A percentile compares a stretch with the other conserved stretches of the same genome.
These are phyloP conservation scores for Montifringilla adamsi DNA, from an alignment of 2,113 vertebrate species.

Conservation along the genomic window DNA sequence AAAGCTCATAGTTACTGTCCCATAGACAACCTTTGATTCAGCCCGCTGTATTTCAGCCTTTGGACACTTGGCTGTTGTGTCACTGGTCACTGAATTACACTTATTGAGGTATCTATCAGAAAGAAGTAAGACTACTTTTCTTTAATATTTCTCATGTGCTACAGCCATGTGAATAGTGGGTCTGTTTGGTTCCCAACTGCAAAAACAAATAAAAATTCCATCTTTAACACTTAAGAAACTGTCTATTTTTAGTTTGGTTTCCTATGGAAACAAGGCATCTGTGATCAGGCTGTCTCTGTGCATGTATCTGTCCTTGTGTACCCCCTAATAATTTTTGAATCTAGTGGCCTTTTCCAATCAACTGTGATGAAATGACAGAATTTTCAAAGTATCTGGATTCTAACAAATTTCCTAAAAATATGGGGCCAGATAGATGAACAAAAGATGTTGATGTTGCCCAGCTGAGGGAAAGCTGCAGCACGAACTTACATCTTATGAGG, in stretches of 20 bases:
- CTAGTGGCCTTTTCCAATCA: constrained; percentile 1
- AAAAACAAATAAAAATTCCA: constrained; percentile 69
- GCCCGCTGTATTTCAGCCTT: background rate
- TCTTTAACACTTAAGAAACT: constrained; percentile 67
- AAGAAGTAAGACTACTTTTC: background rate
- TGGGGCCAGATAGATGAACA: background rate
- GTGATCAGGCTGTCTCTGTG: constrained; percentile 60
- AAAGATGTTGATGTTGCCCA: background rate
- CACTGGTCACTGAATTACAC: background rate
- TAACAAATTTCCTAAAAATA: background rate
- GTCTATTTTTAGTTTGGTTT: constrained; percentile 67
- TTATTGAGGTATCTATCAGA: background rate
- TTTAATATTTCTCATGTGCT: constrained; percentile 29
- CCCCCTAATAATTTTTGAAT: constrained; percentile 64
- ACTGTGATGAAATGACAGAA: background rate
- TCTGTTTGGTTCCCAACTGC: constrained; percentile 57
- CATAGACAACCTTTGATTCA: background rate
- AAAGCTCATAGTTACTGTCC: background rate
- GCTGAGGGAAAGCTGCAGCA: background rate
- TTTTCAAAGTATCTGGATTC: background rate
- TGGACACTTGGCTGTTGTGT: background rate
- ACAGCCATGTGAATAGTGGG: constrained; percentile 48
- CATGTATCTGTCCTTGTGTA: constrained; percentile 65
- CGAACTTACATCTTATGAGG: background rate
- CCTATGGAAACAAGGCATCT: constrained; percentile 67